Conservation (phyloP, 2,113 vertebrate genomes). For the Tretioscincus oriximinensis region DNA sequence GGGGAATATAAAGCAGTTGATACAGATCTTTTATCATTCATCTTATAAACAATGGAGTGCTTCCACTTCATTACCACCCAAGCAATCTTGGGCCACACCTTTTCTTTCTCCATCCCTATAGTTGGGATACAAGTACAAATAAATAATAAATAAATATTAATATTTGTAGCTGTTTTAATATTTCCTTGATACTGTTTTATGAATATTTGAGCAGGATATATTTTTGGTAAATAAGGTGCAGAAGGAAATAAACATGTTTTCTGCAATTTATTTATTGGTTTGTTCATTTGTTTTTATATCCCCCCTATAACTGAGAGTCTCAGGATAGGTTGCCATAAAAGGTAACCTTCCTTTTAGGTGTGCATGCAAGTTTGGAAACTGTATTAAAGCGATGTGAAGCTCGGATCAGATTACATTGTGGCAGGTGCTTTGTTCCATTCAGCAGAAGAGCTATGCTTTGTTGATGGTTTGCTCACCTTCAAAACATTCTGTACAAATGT, state of each 20-base stretch:
- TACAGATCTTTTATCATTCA: background rate
- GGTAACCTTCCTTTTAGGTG: constrained; percentile 1
- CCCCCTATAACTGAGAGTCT: too few species aligned
- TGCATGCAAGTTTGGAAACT: background rate
- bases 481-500: too few species aligned
- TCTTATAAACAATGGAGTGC: too few species aligned
- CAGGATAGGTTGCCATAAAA: too few species aligned
- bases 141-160: background rate
- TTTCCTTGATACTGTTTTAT: background rate
- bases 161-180: too few species aligned
- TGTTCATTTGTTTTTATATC: too few species aligned
- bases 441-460: background rate
- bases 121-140: too few species aligned
- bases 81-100: too few species aligned
- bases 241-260: too few species aligned
- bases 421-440: background rate
- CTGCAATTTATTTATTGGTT: too few species aligned
- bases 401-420: background rate
- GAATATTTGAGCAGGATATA: background rate
- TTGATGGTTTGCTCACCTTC: background rate
- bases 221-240: background rate
- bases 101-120: background rate
- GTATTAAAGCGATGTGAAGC: background rate
- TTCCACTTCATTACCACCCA: too few species aligned
- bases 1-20: background rate